Evolutionary conservation across 2,113 vertebrate genomes (phyloP), one percentile per base, ranked within the genome.

Genomic region (Stigmatopora nigra): DNA sequence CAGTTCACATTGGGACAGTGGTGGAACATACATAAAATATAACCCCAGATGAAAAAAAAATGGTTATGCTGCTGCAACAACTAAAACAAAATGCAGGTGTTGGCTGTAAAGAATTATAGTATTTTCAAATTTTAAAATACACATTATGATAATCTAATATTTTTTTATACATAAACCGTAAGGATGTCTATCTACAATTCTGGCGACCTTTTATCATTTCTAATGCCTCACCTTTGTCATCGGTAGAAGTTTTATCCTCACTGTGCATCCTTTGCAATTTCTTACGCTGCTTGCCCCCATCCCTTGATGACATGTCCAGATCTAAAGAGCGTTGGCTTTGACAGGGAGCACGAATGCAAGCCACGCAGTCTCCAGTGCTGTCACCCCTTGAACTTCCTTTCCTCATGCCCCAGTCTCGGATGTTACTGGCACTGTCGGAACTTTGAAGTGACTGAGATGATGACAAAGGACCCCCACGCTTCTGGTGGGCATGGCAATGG

Each of bases 191-290:
- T 11, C n/a, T 44, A 19, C 6, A 41, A 19, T 41, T 14, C 36
- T 56, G 15, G 14, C 3, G n/a, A 16, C 5, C 22, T 11, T 44
- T 65, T 17, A 25, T 19, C 14, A 17, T 49, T 17, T 62, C 36
- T 6, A 41, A 70, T 17, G 62, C 46, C 58, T 79, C 72, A 91
- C 89, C 90, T 73, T 77, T 82, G 63, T 89, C 87, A 75, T 93
- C 71, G 86, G 91, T 91, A 10, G 93, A 89, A 71, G 92, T 86
- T 6, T 90, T 88, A 64, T 99, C 96, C 0, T 98, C 91, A 1
- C 96, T 99, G 77, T 92, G 93, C 93, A 95, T 94, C 87, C 96
- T 90, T 89, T 94, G 94, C 81, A 98, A 92, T 82, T 94, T 95
- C 69, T 94, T 96, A 66, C 90, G 90, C 22, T 88, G 91, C 75